phyloP scores from a whole-genome alignment of 2,797 vertebrate species.

The Heteromormyrus szaboi region DNA sequence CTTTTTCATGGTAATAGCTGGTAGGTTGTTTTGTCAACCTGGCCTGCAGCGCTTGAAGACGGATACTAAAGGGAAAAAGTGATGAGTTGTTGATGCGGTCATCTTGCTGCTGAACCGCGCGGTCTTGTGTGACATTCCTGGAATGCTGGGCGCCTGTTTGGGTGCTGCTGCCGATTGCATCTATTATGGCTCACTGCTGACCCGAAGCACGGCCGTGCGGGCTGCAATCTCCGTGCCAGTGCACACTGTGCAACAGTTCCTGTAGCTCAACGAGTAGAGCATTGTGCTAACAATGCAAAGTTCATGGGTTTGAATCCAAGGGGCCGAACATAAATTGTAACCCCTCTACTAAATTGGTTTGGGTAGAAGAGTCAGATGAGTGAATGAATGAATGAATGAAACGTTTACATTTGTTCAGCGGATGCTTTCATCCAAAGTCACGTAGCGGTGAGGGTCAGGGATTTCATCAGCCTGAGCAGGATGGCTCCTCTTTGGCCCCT shows the following conservation, averaged over 20 bases:
- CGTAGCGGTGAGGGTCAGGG: not conserved
- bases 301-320: not conserved
- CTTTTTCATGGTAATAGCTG: not conserved
- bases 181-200: not conserved
- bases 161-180: not conserved
- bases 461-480: not conserved
- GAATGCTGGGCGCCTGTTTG: not conserved
- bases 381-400: not conserved
- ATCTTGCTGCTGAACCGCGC: not conserved
- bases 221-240: not conserved
- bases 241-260: not conserved
- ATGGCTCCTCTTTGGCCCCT: not conserved
- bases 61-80: not conserved
- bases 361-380: not conserved
- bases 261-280: not conserved
- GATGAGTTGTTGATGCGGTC: not conserved
- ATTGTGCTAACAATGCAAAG: not conserved
- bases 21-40: not conserved
- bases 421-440: not conserved
- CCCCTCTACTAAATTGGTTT: not conserved
- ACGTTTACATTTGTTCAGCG: not conserved
- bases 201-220: not conserved
- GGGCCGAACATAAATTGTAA: not conserved
- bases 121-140: not conserved
- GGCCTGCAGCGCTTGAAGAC: not conserved